Evolutionary conservation across 1,140 invertebrate genomes (phyloP), one percentile per base, ranked within the genome.

Genomic region (Cydia strobilella): DNA sequence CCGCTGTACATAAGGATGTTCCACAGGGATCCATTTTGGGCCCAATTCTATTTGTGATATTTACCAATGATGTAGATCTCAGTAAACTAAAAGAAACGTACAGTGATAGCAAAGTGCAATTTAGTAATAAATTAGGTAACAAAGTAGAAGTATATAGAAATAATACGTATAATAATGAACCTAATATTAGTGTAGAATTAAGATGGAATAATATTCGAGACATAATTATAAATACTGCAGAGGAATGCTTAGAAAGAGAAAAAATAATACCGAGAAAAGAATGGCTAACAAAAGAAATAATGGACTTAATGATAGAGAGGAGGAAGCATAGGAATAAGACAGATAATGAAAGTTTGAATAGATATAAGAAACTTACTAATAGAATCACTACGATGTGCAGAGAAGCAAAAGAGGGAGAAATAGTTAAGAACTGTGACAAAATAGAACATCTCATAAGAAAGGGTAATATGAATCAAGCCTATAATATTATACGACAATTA

Each of bases 111-210:
- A 48, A 48, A 15, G 45, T 48, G 45, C 45, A 48, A 48, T 48
- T 39, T 72, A 45, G 39, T 23, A 42, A 72, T 39, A 39, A 72
- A n/a, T 20, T 72, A 72, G 39, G 12, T 13, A 7, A 48, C 15
- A 48, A 48, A 15, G 1, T 48, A 48, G 45, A 7, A 7, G 6
- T 15, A 15, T 48, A 48, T 48, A 48, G 15, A 15, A n/a, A n/a
- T 48, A n/a, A n/a, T n/a, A n/a, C 15, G 15, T 15, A 48, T 1
- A 15, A 48, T 13, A 7, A 15, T 48, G 15, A 48, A 15, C 3
- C 7, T 15, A 4, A 27, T 27, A 27, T 3, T 48, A 48, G 12
- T 48, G 2, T 48, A 48, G 45, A 48, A 3, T 48, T 7, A n/a
- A 48, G 45, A 48, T 48, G 45, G 45, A 48, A 48, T 48, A 48